phyloP scores from a whole-genome alignment of 2,797 vertebrate genomes.

The Danio albolineatus region DNA sequence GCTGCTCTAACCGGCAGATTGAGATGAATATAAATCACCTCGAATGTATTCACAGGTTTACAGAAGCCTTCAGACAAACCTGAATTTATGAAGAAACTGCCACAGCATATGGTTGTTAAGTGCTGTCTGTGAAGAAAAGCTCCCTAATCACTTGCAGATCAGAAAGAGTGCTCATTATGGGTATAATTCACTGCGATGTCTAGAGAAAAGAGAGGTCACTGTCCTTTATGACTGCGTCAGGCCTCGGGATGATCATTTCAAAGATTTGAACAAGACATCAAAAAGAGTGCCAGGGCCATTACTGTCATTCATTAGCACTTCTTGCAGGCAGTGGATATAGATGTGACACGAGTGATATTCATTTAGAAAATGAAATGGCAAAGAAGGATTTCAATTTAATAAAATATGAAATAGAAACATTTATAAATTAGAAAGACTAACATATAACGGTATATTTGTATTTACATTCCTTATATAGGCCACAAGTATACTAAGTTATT shows the following conservation, averaged over 20 bases:
- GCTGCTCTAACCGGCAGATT: conserved; percentile 32
- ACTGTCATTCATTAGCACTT: background rate
- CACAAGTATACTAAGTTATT: no score
- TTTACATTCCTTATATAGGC: no score
- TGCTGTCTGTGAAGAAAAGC: background rate
- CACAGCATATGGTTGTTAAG: conserved; percentile 19
- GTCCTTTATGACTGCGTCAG: conserved; percentile 1
- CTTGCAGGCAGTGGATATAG: background rate
- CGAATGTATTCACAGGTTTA: conserved; percentile 20
- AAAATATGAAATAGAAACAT: background rate
- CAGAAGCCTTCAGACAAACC: background rate
- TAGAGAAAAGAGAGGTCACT: background rate
- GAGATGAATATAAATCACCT: conserved; percentile 27
- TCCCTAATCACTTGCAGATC: conserved; percentile 19
- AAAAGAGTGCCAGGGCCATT: conserved; percentile 4
- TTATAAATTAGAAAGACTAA: background rate
- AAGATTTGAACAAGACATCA: conserved; percentile 16
- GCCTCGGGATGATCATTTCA: background rate
- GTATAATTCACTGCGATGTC: conserved; percentile 28
- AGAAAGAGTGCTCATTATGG: conserved; percentile 14
- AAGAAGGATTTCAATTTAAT: background rate
- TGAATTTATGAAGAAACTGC: conserved; percentile 14
- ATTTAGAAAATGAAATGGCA: background rate
- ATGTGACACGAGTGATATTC: background rate
- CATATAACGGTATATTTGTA: no score